Conservation (phyloP, 2,888 invertebrate genomes). For the Cantharis rufa region DNA sequence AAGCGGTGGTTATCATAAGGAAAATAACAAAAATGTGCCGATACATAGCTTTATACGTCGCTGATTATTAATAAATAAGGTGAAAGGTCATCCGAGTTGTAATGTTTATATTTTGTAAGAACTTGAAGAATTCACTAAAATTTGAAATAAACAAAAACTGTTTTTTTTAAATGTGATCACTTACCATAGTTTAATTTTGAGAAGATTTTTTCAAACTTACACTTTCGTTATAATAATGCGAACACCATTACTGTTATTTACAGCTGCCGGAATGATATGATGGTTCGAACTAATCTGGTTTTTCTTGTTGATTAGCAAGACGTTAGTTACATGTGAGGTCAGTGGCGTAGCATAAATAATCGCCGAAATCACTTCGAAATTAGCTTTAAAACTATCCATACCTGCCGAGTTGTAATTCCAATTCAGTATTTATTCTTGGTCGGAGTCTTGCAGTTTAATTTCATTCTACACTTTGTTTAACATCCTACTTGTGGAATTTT, state of each 20-base stretch:
- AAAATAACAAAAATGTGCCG: not conserved
- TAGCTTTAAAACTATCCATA: constrained; percentile 14
- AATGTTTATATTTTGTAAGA: not conserved
- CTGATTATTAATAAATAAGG: not conserved
- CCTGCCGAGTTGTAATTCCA: constrained; percentile 43
- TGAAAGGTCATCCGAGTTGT: not conserved
- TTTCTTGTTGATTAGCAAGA: not conserved
- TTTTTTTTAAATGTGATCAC: not conserved
- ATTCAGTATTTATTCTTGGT: constrained; percentile 51
- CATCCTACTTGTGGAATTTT: constrained; percentile 52
- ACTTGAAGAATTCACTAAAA: not conserved
- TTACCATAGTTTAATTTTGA: not conserved
- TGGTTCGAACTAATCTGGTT: not conserved
- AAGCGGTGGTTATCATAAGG: not conserved
- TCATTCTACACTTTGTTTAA: constrained; percentile 49
- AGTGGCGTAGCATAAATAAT: not conserved
- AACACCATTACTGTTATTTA: not conserved
- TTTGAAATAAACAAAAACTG: not conserved
- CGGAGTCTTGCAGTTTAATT: constrained; percentile 45
- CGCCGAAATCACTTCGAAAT: not conserved
- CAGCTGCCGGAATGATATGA: not conserved
- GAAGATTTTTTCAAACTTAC: not conserved
- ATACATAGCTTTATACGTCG: not conserved
- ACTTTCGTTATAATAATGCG: not conserved
- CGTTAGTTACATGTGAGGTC: not conserved